Base-by-base conservation (phyloP, 1,140 invertebrate species). In the Orius laevigatus region DNA sequence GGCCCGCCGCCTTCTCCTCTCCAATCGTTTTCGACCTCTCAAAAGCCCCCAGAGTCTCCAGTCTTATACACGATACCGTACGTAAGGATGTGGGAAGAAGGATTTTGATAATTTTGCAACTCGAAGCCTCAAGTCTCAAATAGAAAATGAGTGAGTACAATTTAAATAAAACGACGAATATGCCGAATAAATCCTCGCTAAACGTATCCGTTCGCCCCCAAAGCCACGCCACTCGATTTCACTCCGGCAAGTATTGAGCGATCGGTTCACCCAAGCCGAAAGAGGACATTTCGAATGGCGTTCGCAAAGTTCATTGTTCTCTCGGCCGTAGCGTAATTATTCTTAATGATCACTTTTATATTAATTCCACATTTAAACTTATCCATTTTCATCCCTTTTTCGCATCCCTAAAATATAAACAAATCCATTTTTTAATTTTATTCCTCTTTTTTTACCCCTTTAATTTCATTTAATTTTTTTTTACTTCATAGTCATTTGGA, bases 21-120 rank as follows among this genome's bases (percentile, higher is more conserved):
- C 64, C 66, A 66, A 67, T 67, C 64, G 65, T 60, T 62, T 60
- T 54, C 57, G 59, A 51, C 59, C 56, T 62, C 53, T 59, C 51
- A 25, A 25, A 25, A 25, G 25, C 25, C 25, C 25, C 48, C 54
- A 50, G 46, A 49, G 36, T 55, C 54, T 60, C 62, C 60, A 49
- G 53, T 52, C 53, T 59, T 60, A 57, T 58, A 59, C 57, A 58
- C 49, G 58, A 59, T 59, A 60, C 54, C 45, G 54, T 55, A 55
- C 56, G 55, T 56, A 31, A 58, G 54, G 58, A 60, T 61, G 58
- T 59, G 56, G 53, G 56, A 56, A 56, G 54, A 58, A 55, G 53
- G 53, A 54, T 55, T 59, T 58, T 54, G 53, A 54, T 57, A 60
- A 58, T 59, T 60, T 63, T 57, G 55, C 55, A 55, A 53, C 57